These are phyloP conservation scores for Rana temporaria DNA, from an alignment of 2,113 vertebrate species.

Conservation along the genomic window DNA sequence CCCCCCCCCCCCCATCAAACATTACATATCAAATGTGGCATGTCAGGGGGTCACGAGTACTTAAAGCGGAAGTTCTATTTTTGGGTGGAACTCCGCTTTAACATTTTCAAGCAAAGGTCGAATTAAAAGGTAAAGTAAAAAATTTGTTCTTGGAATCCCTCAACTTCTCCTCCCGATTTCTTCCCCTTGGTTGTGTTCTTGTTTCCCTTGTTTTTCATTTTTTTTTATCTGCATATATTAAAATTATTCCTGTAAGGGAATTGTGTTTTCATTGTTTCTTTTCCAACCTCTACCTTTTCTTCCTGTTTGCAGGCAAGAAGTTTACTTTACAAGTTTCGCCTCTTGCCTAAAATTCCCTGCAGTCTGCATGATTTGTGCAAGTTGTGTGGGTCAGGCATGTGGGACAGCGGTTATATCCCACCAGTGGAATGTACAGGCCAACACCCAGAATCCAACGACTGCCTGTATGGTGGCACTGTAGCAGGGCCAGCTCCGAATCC, in stretches of 20 bases:
- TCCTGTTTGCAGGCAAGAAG: slow-evolving; percentile 83
- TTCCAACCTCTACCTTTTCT: slow-evolving; percentile 25
- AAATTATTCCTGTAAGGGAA: too few relatives aligned
- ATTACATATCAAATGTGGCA: too few relatives aligned
- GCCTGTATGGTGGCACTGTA: slow-evolving; percentile 87
- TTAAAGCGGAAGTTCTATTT: too few relatives aligned
- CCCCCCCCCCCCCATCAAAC: too few relatives aligned
- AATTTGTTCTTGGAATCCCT: too few relatives aligned
- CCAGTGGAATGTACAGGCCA: slow-evolving; percentile 93
- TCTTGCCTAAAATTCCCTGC: slow-evolving; percentile 91
- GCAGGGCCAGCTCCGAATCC: slow-evolving; percentile 72
- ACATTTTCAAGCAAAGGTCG: too few relatives aligned
- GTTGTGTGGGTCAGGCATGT: slow-evolving; percentile 94
- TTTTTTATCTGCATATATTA: not conserved
- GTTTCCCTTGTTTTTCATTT: rapidly evolving
- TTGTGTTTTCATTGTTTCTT: not conserved
- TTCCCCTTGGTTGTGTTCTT: not conserved
- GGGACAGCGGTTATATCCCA: slow-evolving; percentile 96
- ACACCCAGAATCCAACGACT: slow-evolving; percentile 85
- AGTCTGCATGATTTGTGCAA: slow-evolving; percentile 93
- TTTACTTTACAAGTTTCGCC: slow-evolving; percentile 94
- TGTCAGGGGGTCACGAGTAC: too few relatives aligned
- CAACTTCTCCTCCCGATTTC: too few relatives aligned
- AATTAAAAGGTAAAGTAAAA: too few relatives aligned
- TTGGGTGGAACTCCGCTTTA: too few relatives aligned